Conservation (phyloP, 2,113 vertebrate species). For the Anolis carolinensis region DNA sequence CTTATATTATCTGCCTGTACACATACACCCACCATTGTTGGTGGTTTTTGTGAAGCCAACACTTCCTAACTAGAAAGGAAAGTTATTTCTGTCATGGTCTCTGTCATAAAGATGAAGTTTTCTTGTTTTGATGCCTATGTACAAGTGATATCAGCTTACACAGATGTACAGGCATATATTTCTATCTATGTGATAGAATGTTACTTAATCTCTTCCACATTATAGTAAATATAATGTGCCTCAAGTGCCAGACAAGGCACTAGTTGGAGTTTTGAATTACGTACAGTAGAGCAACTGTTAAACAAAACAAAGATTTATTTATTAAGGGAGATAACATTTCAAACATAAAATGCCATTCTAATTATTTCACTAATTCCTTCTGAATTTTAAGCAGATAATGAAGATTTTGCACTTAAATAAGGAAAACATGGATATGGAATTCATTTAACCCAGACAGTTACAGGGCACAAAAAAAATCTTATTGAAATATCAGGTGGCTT, state of each 20-base stretch:
- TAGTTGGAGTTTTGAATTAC: not conserved
- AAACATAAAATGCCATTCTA: not conserved
- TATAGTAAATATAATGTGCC: not conserved
- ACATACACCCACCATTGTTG: not conserved
- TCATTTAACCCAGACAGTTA: not conserved
- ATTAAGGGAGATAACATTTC: not conserved
- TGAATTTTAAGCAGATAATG: not conserved
- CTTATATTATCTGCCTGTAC: not conserved
- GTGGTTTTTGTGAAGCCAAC: not conserved
- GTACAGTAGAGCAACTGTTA: not conserved
- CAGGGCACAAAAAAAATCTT: not conserved
- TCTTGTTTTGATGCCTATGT: constrained; percentile 1
- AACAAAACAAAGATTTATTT: not conserved
- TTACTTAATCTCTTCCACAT: not conserved
- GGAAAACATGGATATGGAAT: not conserved
- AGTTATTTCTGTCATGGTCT: not conserved
- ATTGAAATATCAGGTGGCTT: not conserved
- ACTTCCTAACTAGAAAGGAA: not conserved
- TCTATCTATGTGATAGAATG: not conserved
- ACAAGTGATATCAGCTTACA: not conserved
- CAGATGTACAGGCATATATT: not conserved
- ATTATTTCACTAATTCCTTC: not conserved
- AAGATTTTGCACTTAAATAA: not conserved
- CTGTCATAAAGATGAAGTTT: constrained; percentile 16
- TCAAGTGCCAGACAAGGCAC: not conserved